These are phyloP conservation scores for Trinorchestia longiramus DNA, from an alignment of 1,140 invertebrate species.

Conservation along the genomic window DNA sequence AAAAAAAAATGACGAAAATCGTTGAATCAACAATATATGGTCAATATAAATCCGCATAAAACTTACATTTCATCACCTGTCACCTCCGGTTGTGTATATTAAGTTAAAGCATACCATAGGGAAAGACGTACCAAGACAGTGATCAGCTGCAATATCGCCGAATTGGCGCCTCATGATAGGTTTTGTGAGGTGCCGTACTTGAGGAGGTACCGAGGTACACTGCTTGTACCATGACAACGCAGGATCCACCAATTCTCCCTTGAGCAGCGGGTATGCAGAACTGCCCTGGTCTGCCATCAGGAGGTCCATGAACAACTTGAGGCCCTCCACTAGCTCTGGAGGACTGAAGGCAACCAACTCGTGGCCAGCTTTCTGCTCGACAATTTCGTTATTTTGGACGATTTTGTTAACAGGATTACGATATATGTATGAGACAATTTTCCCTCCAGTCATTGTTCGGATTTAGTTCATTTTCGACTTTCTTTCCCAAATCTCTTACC, in stretches of 20 bases:
- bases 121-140: not conserved
- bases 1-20: too few relatives aligned
- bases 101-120: too few relatives aligned
- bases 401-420: too few relatives aligned
- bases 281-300: conserved; percentile 10
- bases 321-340: not conserved
- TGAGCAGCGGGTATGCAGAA: not conserved
- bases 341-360: not conserved
- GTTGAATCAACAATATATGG: too few relatives aligned
- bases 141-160: not conserved
- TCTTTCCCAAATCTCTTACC: too few relatives aligned
- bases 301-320: conserved; percentile 1
- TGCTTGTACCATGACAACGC: conserved; percentile 36
- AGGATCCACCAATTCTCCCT: not conserved
- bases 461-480: too few relatives aligned
- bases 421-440: too few relatives aligned
- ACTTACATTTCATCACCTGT: too few relatives aligned
- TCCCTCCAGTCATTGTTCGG: too few relatives aligned
- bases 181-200: not conserved
- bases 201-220: not conserved
- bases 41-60: too few relatives aligned
- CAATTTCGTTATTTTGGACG: not conserved
- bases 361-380: not conserved
- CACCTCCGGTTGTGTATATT: too few relatives aligned
- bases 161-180: conserved; percentile 3